Evolutionary conservation across 2,888 invertebrate genomes (phyloP).

Genomic region (Fragum fragum): DNA sequence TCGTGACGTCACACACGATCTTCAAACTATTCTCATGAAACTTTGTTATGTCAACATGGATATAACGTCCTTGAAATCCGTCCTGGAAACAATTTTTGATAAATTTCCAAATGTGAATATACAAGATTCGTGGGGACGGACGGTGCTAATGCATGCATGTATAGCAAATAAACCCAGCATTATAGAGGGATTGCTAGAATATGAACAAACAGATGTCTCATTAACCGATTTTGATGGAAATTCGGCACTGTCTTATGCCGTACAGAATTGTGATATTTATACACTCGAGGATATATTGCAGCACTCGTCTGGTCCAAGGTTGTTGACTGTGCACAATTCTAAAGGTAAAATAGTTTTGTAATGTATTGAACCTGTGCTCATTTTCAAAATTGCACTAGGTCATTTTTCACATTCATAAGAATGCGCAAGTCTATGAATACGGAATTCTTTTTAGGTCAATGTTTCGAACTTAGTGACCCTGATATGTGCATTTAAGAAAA

Average conservation of each 20-base stretch:
- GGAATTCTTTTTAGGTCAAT: no score
- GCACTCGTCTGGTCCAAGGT: slow-evolving; percentile 54
- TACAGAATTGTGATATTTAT: slow-evolving; percentile 67
- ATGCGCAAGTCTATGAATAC: no score
- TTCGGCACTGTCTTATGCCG: slow-evolving; percentile 76
- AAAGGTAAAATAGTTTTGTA: no score
- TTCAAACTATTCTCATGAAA: slow-evolving; percentile 78
- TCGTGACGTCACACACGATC: slow-evolving; percentile 76
- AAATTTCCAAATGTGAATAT: slow-evolving; percentile 72
- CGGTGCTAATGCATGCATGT: slow-evolving; percentile 80
- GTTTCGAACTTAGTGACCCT: no score
- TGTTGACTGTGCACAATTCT: slow-evolving; percentile 61
- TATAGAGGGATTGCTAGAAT: slow-evolving; percentile 69
- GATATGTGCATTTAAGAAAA: no score
- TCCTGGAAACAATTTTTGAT: slow-evolving; percentile 67
- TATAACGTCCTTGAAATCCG: slow-evolving; percentile 47
- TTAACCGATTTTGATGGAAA: slow-evolving; percentile 77
- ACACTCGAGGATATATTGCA: slow-evolving; percentile 71
- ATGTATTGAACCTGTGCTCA: no score
- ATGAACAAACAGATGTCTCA: slow-evolving; percentile 67
- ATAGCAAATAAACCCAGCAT: slow-evolving; percentile 70
- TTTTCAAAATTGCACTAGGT: no score
- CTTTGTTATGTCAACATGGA: slow-evolving; percentile 74
- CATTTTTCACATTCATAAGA: no score
- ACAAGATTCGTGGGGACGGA: slow-evolving; percentile 76